Conservation (phyloP, 2,888 invertebrate species). For the Dolichomitus sp. region DNA sequence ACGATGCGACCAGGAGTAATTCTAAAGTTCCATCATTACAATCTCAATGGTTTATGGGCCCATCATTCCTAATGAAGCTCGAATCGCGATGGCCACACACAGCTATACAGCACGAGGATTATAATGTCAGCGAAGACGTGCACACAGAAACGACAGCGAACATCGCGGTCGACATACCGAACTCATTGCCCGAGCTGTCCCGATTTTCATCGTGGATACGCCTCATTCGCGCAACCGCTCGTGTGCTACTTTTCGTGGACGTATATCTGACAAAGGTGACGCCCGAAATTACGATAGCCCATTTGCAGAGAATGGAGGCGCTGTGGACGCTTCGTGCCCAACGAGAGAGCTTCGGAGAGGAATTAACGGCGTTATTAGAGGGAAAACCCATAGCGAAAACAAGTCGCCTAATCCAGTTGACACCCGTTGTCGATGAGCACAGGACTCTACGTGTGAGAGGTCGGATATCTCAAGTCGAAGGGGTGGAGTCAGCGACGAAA, state of each 20-base stretch:
- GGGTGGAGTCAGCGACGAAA: not conserved
- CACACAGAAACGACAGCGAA: too few species aligned
- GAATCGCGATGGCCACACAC: too few species aligned
- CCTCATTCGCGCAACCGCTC: slow-evolving; percentile 27
- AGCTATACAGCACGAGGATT: too few species aligned
- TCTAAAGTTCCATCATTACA: too few species aligned
- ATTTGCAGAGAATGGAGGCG: not conserved
- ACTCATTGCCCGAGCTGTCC: slow-evolving; percentile 73
- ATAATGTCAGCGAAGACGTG: too few species aligned
- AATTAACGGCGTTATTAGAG: not conserved
- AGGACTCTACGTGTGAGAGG: slow-evolving; percentile 42
- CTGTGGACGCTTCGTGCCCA: slow-evolving; percentile 27
- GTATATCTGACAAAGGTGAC: slow-evolving; percentile 5
- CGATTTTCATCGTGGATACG: slow-evolving; percentile 50
- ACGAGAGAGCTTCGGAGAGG: slow-evolving; percentile 25
- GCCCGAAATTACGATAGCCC: slow-evolving; percentile 55
- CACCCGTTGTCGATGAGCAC: slow-evolving; percentile 30
- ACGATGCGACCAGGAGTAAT: too few species aligned
- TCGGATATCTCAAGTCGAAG: not conserved
- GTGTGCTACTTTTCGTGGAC: slow-evolving; percentile 44
- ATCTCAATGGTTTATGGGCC: too few species aligned
- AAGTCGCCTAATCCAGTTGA: slow-evolving; percentile 5
- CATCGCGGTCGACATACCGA: too few species aligned
- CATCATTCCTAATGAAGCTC: too few species aligned
- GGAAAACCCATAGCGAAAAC: not conserved